Evolutionary conservation across 2,797 vertebrate species (phyloP).

Genomic region (Pelobates cultripes): DNA sequence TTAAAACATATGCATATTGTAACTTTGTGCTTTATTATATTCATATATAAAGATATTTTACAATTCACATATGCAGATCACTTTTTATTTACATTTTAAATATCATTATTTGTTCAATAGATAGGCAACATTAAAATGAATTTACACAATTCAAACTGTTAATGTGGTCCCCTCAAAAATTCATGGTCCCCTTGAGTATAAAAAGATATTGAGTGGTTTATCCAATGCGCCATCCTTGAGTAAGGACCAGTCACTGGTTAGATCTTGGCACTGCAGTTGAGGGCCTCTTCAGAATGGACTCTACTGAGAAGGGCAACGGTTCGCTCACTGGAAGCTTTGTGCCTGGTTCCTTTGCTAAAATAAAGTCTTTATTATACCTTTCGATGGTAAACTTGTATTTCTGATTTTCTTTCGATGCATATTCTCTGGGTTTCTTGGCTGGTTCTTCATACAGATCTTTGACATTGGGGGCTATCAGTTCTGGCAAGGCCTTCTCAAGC

Average conservation of each 20-base stretch:
- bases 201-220: slow-evolving; percentile 11
- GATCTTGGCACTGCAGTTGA: slow-evolving; percentile 78
- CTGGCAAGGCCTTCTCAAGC: slow-evolving; percentile 75
- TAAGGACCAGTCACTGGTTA: slow-evolving; percentile 70
- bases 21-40: slow-evolving; percentile 47
- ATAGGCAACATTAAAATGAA: slow-evolving; percentile 67
- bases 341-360: slow-evolving; percentile 77
- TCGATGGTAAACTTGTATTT: slow-evolving; percentile 75
- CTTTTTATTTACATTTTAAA: slow-evolving; percentile 62
- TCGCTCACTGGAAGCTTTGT: slow-evolving; percentile 81
- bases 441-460: slow-evolving; percentile 86
- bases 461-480: slow-evolving; percentile 78
- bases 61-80: slow-evolving; percentile 58
- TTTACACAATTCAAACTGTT: slow-evolving; percentile 44
- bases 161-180: background rate
- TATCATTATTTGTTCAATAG: slow-evolving; percentile 58
- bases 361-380: slow-evolving; percentile 79
- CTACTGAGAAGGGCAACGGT: slow-evolving; percentile 92
- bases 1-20: slow-evolving; percentile 8
- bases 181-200: background rate
- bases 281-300: slow-evolving; percentile 92
- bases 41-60: slow-evolving; percentile 55
- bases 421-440: slow-evolving; percentile 85
- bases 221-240: slow-evolving; percentile 1
- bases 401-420: slow-evolving; percentile 76